Conservation (phyloP, 2,797 vertebrate species). For the Telmatherina bonti region DNA sequence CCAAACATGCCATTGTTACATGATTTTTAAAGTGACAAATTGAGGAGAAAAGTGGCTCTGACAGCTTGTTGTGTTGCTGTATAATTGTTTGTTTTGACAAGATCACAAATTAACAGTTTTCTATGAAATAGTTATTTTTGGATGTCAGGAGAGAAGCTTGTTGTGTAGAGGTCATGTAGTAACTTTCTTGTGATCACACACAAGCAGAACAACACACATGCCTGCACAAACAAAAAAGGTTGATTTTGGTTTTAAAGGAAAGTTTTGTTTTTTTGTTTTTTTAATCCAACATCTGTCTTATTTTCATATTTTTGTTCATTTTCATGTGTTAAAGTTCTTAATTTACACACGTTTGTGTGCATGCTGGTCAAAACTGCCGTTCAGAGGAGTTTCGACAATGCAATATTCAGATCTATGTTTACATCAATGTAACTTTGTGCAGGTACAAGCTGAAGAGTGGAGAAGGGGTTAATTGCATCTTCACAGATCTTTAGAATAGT, state of each 20-base stretch:
- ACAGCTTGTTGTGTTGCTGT: constrained; percentile 27
- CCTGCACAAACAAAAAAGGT: neutral
- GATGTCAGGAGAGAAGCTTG: constrained; percentile 37
- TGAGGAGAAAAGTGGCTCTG: constrained; percentile 23
- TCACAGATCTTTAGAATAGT: neutral
- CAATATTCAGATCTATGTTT: neutral
- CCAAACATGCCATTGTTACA: constrained; percentile 2
- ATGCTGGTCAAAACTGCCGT: neutral
- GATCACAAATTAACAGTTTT: constrained; percentile 37
- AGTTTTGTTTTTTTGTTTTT: neutral
- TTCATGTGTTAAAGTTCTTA: neutral
- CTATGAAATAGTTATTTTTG: constrained; percentile 50
- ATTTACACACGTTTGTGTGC: neutral
- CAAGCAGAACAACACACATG: constrained; percentile 15
- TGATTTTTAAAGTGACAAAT: constrained; percentile 20
- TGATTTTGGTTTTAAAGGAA: constrained; percentile 14
- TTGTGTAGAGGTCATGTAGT: constrained; percentile 31
- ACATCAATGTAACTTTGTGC: neutral
- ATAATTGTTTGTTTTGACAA: constrained; percentile 47
- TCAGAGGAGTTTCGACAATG: neutral
- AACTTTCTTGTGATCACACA: constrained; percentile 35
- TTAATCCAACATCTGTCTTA: constrained; percentile 6
- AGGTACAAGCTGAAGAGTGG: neutral
- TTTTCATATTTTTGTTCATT: constrained; percentile 7
- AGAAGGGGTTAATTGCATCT: neutral